Evolutionary conservation across 2,797 vertebrate species (phyloP).

Genomic region (Mormyrus hasselquistii): DNA sequence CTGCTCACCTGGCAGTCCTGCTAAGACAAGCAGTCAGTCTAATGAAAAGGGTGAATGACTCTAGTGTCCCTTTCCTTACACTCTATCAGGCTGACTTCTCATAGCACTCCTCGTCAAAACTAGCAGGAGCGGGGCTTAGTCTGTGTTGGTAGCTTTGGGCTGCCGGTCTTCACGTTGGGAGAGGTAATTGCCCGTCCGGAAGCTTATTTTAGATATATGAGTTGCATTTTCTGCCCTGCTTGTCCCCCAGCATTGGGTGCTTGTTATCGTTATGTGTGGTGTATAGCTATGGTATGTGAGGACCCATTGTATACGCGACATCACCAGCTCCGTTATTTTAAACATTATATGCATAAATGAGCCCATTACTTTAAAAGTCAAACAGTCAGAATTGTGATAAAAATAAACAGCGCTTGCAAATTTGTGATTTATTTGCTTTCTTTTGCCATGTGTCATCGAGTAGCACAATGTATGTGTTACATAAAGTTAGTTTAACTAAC

Average conservation of each 20-base stretch:
- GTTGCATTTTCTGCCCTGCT: background rate
- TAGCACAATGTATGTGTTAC: constrained; percentile 1
- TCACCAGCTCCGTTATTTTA: background rate
- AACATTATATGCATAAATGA: background rate
- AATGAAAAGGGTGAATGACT: constrained; percentile 9
- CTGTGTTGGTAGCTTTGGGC: background rate
- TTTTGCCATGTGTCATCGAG: background rate
- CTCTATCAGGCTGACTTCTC: background rate
- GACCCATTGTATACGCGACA: background rate
- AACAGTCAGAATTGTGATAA: background rate
- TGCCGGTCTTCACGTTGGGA: background rate
- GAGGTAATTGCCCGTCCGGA: background rate
- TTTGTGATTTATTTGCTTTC: background rate
- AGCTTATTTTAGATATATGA: background rate
- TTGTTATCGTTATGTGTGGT: background rate
- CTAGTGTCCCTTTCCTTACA: background rate
- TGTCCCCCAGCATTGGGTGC: background rate
- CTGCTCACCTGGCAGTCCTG: background rate
- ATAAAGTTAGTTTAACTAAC: background rate
- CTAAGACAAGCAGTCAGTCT: constrained; percentile 12
- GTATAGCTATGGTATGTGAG: background rate
- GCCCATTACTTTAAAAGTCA: background rate
- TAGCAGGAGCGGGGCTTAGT: background rate
- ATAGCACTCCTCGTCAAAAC: background rate
- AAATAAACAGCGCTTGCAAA: background rate